Percentiles rank a stretch among this genome's conserved stretches.
Evolutionary conservation across 2,113 vertebrate genomes (phyloP).

Genomic region (Phaethon lepturus): DNA sequence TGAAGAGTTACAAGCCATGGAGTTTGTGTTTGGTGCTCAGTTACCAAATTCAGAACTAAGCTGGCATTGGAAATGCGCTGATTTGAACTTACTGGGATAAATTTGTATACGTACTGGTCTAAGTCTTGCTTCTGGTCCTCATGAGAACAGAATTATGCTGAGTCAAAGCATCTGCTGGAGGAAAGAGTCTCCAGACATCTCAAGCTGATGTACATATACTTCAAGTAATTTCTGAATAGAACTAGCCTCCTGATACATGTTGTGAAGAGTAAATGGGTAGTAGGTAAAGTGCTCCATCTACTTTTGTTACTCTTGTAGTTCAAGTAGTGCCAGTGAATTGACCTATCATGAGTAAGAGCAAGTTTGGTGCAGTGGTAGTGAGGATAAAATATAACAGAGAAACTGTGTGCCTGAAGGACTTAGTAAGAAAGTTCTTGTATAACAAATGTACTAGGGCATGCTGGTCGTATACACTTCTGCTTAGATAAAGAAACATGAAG

Average conservation of each 20-base stretch:
- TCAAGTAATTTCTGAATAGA: not conserved
- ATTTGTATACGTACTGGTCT: not conserved
- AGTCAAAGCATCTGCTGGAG: not conserved
- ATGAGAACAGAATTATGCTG: not conserved
- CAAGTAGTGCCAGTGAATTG: not conserved
- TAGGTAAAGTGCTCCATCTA: not conserved
- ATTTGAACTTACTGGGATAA: not conserved
- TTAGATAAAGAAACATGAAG: not conserved
- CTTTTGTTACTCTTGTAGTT: not conserved
- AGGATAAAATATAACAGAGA: not conserved
- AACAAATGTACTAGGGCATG: not conserved
- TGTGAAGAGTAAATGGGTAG: not conserved
- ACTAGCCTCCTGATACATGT: not conserved
- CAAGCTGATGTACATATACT: not conserved
- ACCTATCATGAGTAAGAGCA: not conserved
- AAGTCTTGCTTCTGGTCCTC: not conserved
- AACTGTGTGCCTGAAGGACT: not conserved
- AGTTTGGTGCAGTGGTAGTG: not conserved
- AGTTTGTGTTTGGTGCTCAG: not conserved
- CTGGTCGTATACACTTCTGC: not conserved
- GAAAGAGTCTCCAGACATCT: not conserved
- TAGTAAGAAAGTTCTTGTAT: not conserved
- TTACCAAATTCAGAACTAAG: not conserved
- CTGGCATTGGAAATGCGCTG: not conserved
- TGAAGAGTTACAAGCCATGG: not conserved